Percentiles rank a stretch among this genome's conserved stretches.
Conservation (phyloP, 2,797 vertebrate species). For the Eremophila alpestris region DNA sequence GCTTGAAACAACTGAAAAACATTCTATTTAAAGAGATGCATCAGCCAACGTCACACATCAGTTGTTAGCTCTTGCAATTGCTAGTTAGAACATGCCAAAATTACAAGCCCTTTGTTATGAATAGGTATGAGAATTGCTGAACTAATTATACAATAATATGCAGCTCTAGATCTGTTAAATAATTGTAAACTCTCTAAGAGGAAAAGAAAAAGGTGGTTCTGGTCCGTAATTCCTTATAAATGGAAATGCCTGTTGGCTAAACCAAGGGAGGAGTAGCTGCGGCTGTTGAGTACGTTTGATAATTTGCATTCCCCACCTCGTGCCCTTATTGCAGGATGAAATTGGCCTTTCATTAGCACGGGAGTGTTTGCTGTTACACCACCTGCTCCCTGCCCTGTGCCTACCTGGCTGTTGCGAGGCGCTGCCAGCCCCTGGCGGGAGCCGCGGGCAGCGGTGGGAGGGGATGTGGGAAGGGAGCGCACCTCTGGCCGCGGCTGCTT, state of each 20-base stretch:
- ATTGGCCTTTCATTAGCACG: not conserved
- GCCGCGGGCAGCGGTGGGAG: conserved; percentile 41
- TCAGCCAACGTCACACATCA: not conserved
- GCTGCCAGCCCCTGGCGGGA: conserved; percentile 21
- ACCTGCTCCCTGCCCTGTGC: not conserved
- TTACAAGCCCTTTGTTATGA: not conserved
- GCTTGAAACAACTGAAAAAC: not conserved
- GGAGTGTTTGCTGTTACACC: conserved; percentile 22
- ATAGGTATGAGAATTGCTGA: not conserved
- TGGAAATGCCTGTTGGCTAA: not conserved
- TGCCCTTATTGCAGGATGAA: conserved; percentile 6
- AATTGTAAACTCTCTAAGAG: not conserved
- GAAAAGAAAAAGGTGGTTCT: not conserved
- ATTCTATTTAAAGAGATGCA: not conserved
- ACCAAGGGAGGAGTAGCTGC: not conserved
- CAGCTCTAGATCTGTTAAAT: not conserved
- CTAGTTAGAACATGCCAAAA: not conserved
- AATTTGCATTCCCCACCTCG: conserved; percentile 31
- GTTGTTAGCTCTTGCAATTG: not conserved
- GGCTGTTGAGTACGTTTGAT: not conserved
- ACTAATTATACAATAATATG: not conserved
- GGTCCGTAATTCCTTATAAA: not conserved
- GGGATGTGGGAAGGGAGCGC: conserved; percentile 61
- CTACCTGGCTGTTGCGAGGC: not conserved
- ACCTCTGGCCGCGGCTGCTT: conserved; percentile 75